phyloP scores from a whole-genome alignment of 2,113 vertebrate species.

The Oreotrochilus melanogaster region DNA sequence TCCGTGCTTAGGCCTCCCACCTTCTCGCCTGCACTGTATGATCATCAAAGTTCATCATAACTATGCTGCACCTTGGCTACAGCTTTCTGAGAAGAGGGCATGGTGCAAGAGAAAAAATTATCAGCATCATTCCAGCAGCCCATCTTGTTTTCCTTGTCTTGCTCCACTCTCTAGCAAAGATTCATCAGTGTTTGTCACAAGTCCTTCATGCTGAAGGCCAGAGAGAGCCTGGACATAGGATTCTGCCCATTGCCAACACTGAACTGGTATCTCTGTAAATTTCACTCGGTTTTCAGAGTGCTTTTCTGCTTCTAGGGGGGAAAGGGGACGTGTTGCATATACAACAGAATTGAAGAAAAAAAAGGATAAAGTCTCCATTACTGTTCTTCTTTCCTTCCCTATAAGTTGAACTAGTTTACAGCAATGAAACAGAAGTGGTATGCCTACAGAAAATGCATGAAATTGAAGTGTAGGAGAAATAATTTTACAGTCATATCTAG shows the following conservation, averaged over 20 bases:
- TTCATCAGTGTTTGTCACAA: neutral
- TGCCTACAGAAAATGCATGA: neutral
- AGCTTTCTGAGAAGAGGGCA: neutral
- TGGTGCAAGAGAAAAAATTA: neutral
- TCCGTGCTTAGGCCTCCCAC: neutral
- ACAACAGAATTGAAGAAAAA: neutral
- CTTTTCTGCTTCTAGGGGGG: neutral
- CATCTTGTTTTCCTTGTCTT: neutral
- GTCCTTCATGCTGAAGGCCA: neutral
- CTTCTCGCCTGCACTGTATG: neutral
- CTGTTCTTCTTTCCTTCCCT: neutral
- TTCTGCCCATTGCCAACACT: neutral
- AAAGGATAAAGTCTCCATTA: neutral
- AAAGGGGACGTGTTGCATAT: neutral
- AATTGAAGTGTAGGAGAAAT: neutral
- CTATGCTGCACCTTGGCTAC: neutral
- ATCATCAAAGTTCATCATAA: neutral
- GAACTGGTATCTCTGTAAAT: neutral
- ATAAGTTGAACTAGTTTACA: neutral
- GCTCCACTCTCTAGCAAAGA: neutral
- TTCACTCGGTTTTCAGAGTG: neutral
- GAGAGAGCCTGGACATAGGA: neutral
- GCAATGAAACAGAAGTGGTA: neutral
- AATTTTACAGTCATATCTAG: neutral
- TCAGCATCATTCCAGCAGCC: neutral